A percentile compares a stretch with the other conserved stretches of the same genome.
Conservation (phyloP, 2,797 vertebrate genomes). For the Discoglossus pictus region DNA sequence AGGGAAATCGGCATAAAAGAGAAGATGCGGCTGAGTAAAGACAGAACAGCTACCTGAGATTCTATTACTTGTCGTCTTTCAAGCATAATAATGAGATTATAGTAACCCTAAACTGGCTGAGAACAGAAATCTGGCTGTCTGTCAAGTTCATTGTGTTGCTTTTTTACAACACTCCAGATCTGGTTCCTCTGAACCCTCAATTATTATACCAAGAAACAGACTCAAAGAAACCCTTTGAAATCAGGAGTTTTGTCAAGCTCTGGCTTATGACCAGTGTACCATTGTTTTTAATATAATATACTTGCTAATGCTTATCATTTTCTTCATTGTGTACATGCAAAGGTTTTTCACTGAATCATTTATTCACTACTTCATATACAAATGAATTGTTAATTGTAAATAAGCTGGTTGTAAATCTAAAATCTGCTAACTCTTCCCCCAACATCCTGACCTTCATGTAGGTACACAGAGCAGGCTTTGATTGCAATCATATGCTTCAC, state of each 20-base stretch:
- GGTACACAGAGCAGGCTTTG: constrained; percentile 38
- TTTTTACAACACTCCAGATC: constrained; percentile 83
- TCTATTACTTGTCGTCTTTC: constrained; percentile 87
- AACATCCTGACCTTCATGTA: constrained; percentile 44
- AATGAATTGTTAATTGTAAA: constrained; percentile 50
- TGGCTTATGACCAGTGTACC: constrained; percentile 63
- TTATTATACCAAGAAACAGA: constrained; percentile 72
- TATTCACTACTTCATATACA: constrained; percentile 37
- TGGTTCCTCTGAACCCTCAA: constrained; percentile 79
- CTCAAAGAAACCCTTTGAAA: constrained; percentile 73
- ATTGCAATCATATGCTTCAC: constrained; percentile 46
- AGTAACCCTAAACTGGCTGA: constrained; percentile 83
- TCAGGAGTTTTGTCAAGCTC: constrained; percentile 64
- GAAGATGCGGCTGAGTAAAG: constrained; percentile 68
- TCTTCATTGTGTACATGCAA: constrained; percentile 45
- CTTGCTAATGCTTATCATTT: constrained; percentile 54
- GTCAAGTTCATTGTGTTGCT: constrained; percentile 91
- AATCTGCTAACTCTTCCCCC: constrained; percentile 34
- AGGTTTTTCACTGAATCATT: constrained; percentile 32
- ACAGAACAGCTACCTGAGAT: constrained; percentile 78
- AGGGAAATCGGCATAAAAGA: constrained; percentile 76
- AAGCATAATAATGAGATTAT: constrained; percentile 83
- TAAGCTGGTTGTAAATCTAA: neutral
- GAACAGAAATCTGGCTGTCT: constrained; percentile 88
- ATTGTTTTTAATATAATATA: constrained; percentile 55